These are phyloP conservation scores for Desmodus rotundus DNA, from an alignment of 2,113 vertebrate genomes.

Conservation along the genomic window DNA sequence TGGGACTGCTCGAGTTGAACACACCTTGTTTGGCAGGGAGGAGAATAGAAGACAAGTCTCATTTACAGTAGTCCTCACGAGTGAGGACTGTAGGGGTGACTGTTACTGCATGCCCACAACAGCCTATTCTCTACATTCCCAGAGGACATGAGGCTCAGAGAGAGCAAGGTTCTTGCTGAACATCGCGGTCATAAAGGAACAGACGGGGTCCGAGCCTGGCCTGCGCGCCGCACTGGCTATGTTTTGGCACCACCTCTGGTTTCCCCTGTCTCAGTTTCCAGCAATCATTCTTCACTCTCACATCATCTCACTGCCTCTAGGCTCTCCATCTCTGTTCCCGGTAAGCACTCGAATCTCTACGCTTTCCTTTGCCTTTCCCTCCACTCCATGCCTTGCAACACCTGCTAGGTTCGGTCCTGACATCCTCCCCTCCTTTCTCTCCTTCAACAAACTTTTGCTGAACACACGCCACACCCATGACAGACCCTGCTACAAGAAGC, in stretches of 20 bases:
- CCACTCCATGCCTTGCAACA: neutral
- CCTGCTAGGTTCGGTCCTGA: neutral
- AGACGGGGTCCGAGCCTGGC: neutral
- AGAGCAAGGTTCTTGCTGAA: neutral
- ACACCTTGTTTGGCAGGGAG: neutral
- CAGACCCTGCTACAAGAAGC: neutral
- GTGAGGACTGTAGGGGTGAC: neutral
- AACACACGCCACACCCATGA: neutral
- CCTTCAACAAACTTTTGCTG: neutral
- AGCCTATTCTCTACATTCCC: neutral
- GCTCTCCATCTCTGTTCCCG: neutral
- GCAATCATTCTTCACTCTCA: neutral
- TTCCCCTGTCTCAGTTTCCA: fast-evolving
- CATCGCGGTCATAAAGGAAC: neutral
- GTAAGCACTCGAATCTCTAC: fast-evolving
- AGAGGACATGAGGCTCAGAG: neutral
- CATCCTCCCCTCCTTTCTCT: neutral
- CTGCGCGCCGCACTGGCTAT: fast-evolving
- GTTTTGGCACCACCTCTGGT: neutral
- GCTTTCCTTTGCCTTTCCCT: neutral
- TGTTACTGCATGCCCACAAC: neutral
- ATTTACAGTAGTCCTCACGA: neutral
- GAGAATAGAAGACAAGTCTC: neutral
- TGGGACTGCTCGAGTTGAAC: neutral
- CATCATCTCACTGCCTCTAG: neutral